Evolutionary conservation across 2,113 vertebrate genomes (phyloP).

Genomic region (Cichladusa arquata): DNA sequence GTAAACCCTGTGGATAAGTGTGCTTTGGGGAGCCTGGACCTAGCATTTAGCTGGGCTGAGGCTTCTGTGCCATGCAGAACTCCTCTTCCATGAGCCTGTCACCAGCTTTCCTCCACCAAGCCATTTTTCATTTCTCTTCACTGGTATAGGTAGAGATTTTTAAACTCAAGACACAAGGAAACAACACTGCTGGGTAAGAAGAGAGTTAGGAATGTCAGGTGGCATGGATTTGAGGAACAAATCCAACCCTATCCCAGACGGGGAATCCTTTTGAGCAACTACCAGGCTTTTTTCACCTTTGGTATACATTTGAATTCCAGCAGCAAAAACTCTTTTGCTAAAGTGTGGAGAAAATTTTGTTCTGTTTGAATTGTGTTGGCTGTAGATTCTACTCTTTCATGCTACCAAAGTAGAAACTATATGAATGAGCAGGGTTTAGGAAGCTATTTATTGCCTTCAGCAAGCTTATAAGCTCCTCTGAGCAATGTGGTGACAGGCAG

Average conservation of each 20-base stretch:
- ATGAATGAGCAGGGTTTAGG: not conserved
- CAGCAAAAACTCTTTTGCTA: not conserved
- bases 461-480: not conserved
- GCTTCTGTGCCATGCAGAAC: not conserved
- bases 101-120: not conserved
- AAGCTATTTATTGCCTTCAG: constrained; percentile 18
- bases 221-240: not conserved
- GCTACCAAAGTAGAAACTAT: not conserved
- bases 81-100: not conserved
- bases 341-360: not conserved
- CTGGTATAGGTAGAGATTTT: not conserved
- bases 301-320: not conserved
- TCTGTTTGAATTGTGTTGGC: not conserved
- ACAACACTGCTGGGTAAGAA: not conserved
- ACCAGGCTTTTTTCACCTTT: not conserved
- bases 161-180: not conserved
- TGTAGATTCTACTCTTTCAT: not conserved
- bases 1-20: not conserved
- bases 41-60: not conserved
- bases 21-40: not conserved
- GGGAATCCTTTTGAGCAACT: not conserved
- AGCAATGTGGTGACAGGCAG: not conserved
- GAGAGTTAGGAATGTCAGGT: not conserved
- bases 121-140: not conserved
- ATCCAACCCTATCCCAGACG: not conserved